phyloP scores from a whole-genome alignment of 2,888 invertebrate species.

The Petrolisthes manimaculis region DNA sequence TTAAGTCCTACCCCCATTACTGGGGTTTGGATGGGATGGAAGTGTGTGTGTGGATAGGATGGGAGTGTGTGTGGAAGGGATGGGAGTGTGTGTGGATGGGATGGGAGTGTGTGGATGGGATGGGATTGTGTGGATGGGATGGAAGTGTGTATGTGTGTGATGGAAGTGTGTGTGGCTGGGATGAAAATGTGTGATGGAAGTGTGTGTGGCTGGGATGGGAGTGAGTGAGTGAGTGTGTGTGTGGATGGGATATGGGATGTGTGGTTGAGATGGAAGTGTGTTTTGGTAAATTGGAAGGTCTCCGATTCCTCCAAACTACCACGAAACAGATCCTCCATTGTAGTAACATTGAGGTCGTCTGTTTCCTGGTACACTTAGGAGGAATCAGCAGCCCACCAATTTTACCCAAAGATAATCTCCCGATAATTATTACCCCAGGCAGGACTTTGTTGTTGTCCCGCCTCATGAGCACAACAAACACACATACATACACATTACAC shows the following conservation, averaged over 20 bases:
- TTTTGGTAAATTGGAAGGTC: no score
- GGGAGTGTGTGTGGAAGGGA: background rate
- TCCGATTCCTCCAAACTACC: no score
- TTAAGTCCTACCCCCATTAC: background rate
- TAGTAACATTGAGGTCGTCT: no score
- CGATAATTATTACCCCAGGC: background rate
- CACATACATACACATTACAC: background rate
- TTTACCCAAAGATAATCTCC: background rate
- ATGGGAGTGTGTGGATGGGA: background rate
- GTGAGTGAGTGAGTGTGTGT: background rate
- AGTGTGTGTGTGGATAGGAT: background rate
- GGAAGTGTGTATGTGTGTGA: background rate
- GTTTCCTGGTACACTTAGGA: no score
- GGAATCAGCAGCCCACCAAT: background rate
- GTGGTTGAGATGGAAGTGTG: background rate
- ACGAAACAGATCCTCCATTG: no score
- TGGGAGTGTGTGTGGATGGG: background rate
- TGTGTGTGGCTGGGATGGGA: background rate
- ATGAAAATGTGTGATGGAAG: background rate
- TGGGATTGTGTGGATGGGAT: background rate
- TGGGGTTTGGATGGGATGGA: background rate
- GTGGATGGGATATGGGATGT: background rate
- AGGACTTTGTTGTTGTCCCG: background rate
- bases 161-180: background rate
- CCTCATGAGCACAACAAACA: background rate